These are phyloP conservation scores for Drosophila watanabei DNA, from an alignment of 1,140 invertebrate species.

Conservation along the genomic window DNA sequence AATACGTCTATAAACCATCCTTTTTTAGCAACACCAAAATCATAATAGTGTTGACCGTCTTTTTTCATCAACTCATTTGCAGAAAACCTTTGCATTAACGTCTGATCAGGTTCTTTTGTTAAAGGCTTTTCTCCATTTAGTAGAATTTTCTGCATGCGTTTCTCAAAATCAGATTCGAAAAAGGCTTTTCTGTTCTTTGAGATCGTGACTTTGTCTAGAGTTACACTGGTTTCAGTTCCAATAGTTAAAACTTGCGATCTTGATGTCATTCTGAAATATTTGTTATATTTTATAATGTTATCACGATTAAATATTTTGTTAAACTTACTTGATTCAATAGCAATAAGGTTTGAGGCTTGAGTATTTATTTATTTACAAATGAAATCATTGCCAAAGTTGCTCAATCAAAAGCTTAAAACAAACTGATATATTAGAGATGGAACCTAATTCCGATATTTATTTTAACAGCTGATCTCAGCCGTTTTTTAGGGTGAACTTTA, in stretches of 20 bases:
- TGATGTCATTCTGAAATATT: constrained; percentile 7
- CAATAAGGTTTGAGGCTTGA: not conserved
- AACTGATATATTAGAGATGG: constrained; percentile 19
- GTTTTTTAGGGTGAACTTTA: not conserved
- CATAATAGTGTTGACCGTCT: constrained; percentile 22
- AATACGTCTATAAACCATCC: not conserved
- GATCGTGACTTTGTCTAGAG: not conserved
- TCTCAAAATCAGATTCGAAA: not conserved
- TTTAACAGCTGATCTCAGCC: not conserved
- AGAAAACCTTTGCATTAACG: not conserved
- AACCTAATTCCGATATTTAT: not conserved
- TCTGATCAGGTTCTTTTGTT: not conserved
- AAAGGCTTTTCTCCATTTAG: not conserved
- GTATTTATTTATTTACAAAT: constrained; percentile 7
- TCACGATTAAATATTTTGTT: not conserved
- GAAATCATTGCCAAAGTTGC: constrained; percentile 1
- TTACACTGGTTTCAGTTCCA: not conserved
- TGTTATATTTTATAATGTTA: too few species aligned
- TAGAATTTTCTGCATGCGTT: constrained; percentile 21
- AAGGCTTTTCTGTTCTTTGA: not conserved
- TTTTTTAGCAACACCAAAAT: not conserved
- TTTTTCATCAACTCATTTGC: not conserved
- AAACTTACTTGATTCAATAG: not conserved
- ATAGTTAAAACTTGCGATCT: constrained; percentile 8
- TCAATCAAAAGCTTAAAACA: constrained; percentile 12